phyloP scores from a whole-genome alignment of 2,797 vertebrate genomes.

The Ptychobarbus kaznakovi region DNA sequence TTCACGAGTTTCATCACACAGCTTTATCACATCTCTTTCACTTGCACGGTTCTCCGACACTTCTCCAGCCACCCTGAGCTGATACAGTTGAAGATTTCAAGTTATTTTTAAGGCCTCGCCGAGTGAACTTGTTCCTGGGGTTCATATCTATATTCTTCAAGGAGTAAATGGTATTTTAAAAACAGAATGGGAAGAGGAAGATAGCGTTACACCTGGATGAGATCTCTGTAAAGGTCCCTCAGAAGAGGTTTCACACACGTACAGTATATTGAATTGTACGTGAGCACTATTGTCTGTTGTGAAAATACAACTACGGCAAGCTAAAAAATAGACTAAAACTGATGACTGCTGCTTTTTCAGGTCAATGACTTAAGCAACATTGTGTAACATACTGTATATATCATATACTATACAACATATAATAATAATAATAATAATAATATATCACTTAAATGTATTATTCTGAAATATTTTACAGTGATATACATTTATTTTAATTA shows the following conservation, averaged over 20 bases:
- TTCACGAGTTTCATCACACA: not conserved
- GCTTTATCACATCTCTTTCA: not conserved
- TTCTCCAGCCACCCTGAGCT: slow-evolving; percentile 59
- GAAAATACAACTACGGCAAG: not conserved
- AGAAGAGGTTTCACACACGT: slow-evolving; percentile 50
- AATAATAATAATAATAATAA: too few species aligned
- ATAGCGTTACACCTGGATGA: slow-evolving; percentile 71
- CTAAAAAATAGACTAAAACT: not conserved
- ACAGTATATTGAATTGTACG: not conserved
- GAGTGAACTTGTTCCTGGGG: slow-evolving; percentile 64
- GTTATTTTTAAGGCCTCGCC: slow-evolving; percentile 62
- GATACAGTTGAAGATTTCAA: slow-evolving; percentile 68
- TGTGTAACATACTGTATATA: not conserved
- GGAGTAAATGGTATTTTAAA: slow-evolving; percentile 62
- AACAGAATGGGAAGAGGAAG: slow-evolving; percentile 63
- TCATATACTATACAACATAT: too few species aligned
- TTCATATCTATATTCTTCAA: slow-evolving; percentile 36
- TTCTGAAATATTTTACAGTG: not conserved
- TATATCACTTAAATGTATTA: too few species aligned
- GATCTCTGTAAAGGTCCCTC: slow-evolving; percentile 51
- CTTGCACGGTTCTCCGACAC: not conserved
- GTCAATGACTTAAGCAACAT: not conserved
- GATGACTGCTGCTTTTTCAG: not conserved
- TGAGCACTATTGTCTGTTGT: not conserved
- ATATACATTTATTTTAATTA: too few species aligned